These are phyloP conservation scores for Lampris megalopsis DNA, from an alignment of 2,113 vertebrate species.

Conservation along the genomic window DNA sequence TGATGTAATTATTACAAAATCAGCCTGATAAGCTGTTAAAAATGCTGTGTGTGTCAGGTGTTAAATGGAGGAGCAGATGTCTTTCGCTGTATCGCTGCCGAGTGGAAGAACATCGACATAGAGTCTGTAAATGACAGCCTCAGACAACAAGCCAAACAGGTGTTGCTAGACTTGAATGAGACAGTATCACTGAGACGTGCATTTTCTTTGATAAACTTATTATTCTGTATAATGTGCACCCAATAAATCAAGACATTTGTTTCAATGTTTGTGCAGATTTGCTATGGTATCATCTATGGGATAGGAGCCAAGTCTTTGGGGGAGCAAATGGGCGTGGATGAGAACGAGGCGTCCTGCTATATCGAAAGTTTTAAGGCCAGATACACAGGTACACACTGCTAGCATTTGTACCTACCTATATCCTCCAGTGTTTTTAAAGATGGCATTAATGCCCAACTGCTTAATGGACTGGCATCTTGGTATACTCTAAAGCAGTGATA, in stretches of 20 bases:
- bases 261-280: conserved; percentile 84
- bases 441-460: too few relatives aligned
- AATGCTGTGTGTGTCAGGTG: conserved; percentile 70
- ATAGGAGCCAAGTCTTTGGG: conserved; percentile 96
- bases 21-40: neutral
- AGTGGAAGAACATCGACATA: conserved; percentile 92
- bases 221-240: neutral
- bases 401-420: neutral
- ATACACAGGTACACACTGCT: conserved; percentile 87
- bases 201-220: neutral
- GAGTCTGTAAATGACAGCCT: conserved; percentile 85
- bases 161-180: conserved; percentile 46
- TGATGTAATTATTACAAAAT: neutral
- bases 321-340: conserved; percentile 95
- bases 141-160: conserved; percentile 97
- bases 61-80: conserved; percentile 91
- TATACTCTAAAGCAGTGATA: too few relatives aligned
- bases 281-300: conserved; percentile 98
- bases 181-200: neutral
- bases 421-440: neutral
- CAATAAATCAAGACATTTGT: neutral
- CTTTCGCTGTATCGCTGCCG: conserved; percentile 93
- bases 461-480: too few relatives aligned
- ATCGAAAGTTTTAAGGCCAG: conserved; percentile 96
- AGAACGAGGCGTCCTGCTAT: conserved; percentile 91